phyloP scores from a whole-genome alignment of 37 sponge, comb jelly and placozoan genomes.

The Chondrilla cf. caribensis region DNA sequence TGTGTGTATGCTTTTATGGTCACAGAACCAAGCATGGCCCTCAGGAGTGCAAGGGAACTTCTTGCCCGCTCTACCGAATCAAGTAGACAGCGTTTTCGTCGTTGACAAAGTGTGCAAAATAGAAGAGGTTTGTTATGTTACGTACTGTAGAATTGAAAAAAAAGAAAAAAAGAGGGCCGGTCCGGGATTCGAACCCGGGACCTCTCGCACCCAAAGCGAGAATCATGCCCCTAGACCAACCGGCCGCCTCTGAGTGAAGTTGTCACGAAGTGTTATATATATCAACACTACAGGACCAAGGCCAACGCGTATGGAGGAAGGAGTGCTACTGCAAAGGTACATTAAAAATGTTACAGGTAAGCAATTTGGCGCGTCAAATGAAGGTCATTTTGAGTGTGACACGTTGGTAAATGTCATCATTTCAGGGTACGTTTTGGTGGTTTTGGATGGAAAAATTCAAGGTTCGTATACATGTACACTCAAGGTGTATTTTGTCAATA shows the following conservation, averaged over 20 bases:
- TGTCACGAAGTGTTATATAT: not conserved
- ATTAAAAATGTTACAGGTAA: conserved; percentile 14
- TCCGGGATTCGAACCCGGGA: conserved; percentile 93
- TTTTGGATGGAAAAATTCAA: conserved; percentile 70
- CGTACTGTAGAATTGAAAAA: no score
- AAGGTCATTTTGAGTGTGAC: not conserved
- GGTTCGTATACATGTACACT: conserved; percentile 36
- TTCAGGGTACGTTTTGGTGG: conserved; percentile 80
- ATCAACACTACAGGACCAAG: not conserved
- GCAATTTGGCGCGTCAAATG: not conserved
- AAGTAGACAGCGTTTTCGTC: not conserved
- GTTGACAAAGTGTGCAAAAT: not conserved
- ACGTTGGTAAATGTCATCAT: not conserved
- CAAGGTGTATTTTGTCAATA: no score
- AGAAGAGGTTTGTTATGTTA: not conserved
- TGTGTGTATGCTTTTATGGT: not conserved
- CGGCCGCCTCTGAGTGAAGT: conserved; percentile 33
- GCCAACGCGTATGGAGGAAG: not conserved
- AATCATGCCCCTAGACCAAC: conserved; percentile 93
- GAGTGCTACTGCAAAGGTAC: conserved; percentile 6
- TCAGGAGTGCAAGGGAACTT: not conserved
- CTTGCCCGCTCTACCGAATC: not conserved
- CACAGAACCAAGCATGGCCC: not conserved
- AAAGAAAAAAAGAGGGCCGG: conserved; percentile 72
- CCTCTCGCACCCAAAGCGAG: conserved; percentile 92